phyloP scores from a whole-genome alignment of 2,797 vertebrate genomes.

The Eospalax fontanierii region DNA sequence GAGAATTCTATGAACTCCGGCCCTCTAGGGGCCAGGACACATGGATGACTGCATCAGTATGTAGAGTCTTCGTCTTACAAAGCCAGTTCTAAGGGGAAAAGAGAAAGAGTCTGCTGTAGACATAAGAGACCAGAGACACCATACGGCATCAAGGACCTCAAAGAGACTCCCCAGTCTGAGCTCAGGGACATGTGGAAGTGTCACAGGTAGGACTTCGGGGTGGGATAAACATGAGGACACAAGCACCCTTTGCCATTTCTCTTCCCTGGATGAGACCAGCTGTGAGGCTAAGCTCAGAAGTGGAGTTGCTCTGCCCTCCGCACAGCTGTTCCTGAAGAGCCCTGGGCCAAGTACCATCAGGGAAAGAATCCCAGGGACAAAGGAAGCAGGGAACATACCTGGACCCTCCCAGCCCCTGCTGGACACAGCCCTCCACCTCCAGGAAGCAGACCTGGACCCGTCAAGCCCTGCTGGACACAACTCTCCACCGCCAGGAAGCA shows the following conservation, averaged over 20 bases:
- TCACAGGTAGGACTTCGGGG: accelerated
- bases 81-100: not conserved
- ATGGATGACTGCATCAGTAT: not conserved
- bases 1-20: not conserved
- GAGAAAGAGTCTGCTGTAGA: not conserved
- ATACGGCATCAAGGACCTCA: accelerated
- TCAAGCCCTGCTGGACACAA: too few relatives aligned
- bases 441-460: too few relatives aligned
- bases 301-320: not conserved
- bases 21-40: too few relatives aligned
- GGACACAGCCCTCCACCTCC: too few relatives aligned
- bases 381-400: too few relatives aligned
- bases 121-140: not conserved
- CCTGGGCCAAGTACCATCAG: not conserved
- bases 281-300: not conserved
- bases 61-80: not conserved
- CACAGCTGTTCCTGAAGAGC: not conserved
- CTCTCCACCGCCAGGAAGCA: too few relatives aligned
- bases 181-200: accelerated
- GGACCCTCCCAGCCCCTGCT: too few relatives aligned
- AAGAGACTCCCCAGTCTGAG: not conserved
- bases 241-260: not conserved
- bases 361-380: too few relatives aligned
- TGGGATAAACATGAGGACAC: not conserved
- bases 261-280: slow-evolving; percentile 36